Evolutionary conservation across 2,888 invertebrate genomes (phyloP), one percentile per base, ranked within the genome.

Genomic region (Strigamia transsilvanica): DNA sequence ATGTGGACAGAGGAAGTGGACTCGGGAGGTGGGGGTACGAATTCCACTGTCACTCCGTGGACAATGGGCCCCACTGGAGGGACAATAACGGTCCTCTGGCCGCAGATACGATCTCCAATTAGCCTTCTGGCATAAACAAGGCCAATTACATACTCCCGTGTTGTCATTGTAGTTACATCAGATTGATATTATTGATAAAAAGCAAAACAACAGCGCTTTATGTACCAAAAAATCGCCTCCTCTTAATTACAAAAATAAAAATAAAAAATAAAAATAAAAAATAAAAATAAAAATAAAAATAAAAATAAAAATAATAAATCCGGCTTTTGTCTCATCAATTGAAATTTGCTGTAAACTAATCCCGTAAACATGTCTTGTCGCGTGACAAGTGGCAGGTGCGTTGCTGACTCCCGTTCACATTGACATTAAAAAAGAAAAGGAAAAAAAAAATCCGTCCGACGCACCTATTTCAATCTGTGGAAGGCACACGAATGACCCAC

Each of bases 401-500:
- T 66, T 66, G 66, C 66, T 66, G 66, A 66, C 66, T 66, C 66
- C 66, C 66, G 66, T 66, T 66, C 66, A 13, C 66, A 66, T 66
- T 66, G 66, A 66, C 66, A 27, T 66, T 21, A 21, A 23, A 27
- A 66, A 15, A 15, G 9, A 27, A 10, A 66, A 32, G 10, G 13
- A 66, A 66, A 66, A 27, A 66, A 66, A 66, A 66, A 66, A 66
- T 23, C 27, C 66, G 27, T 66, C 66, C 66, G 66, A 32, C 66
- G 66, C 66, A 66, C 66, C 66, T 66, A 66, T 66, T 66, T 32
- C 66, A 66, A 66, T 66, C 66, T 66, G 61, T 61, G 66, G 66
- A 66, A 66, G 66, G 66, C 66, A 66, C 66, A 66, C 66, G 66
- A 66, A 66, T 66, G 66, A 66, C 66, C 66, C 66, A 66, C 66